Base-by-base conservation (phyloP, 2,113 vertebrate genomes). In the Lepidothrix coronata region DNA sequence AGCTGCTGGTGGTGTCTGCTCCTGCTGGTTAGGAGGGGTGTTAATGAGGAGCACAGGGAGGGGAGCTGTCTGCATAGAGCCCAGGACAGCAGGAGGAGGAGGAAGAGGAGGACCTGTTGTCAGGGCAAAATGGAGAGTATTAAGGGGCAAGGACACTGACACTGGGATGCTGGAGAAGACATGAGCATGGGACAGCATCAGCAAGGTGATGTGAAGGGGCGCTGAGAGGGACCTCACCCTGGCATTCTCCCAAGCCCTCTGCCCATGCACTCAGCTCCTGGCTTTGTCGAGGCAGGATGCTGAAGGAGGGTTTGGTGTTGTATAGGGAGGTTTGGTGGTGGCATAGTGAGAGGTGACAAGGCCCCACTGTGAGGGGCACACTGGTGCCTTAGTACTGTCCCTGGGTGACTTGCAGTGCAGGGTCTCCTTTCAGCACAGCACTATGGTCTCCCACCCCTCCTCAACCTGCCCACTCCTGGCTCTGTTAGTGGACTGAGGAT, bases 41-140 rank as follows among this genome's bases (percentile, higher is more conserved):
- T 97, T 97, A 98, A 98, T 96, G 98, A 98, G 97, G 88, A 97
- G 95, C 35, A 37, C 83, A n/a, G 77, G 67, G 70, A 85, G 79
- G 90, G 91, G 59, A 82, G 16, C 81, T 85, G 85, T 90, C 94
- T 92, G 88, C 43, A 35, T 4, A 88, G 84, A 90, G 31, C 71
- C 70, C 75, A 14, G 70, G 91, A 85, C 89, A 88, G 54, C 71
- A 95, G 96, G 62, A 72, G 78, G 87, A 76, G 71, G 83, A 95
- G 57, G 70, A 93, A 96, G 78, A 71, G 58, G 78, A 82, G 57
- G 84, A 70, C 78, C 94, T 96, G 89, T 96, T 96, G 97, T 96
- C 95, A 97, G 92, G 97, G 93, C 91, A 96, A 91, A 97, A 94
- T 78, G 21, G 2, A 9, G n/a, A 23, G 14, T 41, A 49, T 37